phyloP scores from a whole-genome alignment of 2,888 invertebrate genomes.

The Syrphus vitripennis region DNA sequence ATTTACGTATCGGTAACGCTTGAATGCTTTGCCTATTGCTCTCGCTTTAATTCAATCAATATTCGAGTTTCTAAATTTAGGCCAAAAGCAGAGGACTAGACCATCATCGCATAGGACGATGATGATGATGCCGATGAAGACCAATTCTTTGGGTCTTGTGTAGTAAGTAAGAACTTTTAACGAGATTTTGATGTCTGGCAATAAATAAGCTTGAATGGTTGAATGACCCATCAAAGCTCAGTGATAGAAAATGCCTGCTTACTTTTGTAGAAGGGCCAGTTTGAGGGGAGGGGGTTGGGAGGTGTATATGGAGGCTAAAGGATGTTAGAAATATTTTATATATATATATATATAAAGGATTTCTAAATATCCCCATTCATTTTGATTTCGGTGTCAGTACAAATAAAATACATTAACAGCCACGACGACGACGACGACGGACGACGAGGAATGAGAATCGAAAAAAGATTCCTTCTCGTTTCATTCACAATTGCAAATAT shows the following conservation, averaged over 20 bases:
- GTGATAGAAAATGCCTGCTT: not conserved
- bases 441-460: constrained; percentile 1
- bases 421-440: not conserved
- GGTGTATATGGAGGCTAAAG: too few relatives aligned
- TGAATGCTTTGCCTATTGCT: constrained; percentile 56
- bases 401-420: constrained; percentile 63
- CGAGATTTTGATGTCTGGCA: constrained; percentile 70
- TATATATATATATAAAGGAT: constrained; percentile 57
- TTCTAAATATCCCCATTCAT: constrained; percentile 51
- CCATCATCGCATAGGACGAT: not conserved
- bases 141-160: not conserved
- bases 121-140: not conserved
- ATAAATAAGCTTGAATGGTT: constrained; percentile 69
- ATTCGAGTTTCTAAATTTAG: constrained; percentile 19
- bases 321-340: not conserved
- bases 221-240: constrained; percentile 64
- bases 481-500: constrained; percentile 28
- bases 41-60: constrained; percentile 65
- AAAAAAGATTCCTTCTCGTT: constrained; percentile 36
- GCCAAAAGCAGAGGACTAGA: not conserved
- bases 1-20: constrained; percentile 69
- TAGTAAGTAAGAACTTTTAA: constrained; percentile 58
- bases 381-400: constrained; percentile 54
- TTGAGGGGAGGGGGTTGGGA: not conserved
- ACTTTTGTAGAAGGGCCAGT: not conserved